Percentiles rank a stretch among this genome's conserved stretches.
Evolutionary conservation across 2,113 vertebrate genomes (phyloP).

Genomic region (Pterophyllum scalare): DNA sequence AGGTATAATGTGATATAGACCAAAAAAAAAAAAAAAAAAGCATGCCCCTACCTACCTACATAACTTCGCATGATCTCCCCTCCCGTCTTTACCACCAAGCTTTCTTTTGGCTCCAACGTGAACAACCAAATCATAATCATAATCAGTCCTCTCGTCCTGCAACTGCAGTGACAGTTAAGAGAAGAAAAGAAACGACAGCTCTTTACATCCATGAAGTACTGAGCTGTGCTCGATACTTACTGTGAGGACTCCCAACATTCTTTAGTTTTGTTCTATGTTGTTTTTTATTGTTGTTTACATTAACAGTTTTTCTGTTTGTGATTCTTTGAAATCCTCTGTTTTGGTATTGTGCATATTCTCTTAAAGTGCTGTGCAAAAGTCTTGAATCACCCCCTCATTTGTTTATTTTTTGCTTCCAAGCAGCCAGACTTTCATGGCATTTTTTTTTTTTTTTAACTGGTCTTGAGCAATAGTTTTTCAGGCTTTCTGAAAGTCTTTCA

Average conservation of each 20-base stretch:
- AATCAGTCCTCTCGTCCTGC: background rate
- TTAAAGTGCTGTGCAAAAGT: background rate
- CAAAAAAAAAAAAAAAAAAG: slow-evolving; percentile 25
- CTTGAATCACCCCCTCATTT: background rate
- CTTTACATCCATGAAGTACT: background rate
- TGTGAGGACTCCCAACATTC: background rate
- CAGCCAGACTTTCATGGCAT: background rate
- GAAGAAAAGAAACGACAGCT: background rate
- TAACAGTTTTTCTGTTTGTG: background rate
- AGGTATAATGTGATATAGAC: slow-evolving; percentile 86
- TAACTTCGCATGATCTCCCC: slow-evolving; percentile 55
- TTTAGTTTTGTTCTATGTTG: background rate
- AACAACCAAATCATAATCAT: background rate
- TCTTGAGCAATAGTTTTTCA: background rate
- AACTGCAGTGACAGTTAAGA: background rate
- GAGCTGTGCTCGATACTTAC: accelerated
- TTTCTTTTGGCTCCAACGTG: slow-evolving; percentile 17
- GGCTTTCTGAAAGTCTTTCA: background rate
- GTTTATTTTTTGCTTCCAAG: background rate
- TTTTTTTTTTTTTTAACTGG: background rate
- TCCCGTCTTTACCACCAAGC: background rate
- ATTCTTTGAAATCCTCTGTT: background rate
- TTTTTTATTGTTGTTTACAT: background rate
- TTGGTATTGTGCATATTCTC: background rate
- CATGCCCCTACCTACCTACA: slow-evolving; percentile 40